Evolutionary conservation across 92 coral and sea anemone species (phyloP), one percentile per base, ranked within the genome.

Genomic region (Epizoanthus rinbou): DNA sequence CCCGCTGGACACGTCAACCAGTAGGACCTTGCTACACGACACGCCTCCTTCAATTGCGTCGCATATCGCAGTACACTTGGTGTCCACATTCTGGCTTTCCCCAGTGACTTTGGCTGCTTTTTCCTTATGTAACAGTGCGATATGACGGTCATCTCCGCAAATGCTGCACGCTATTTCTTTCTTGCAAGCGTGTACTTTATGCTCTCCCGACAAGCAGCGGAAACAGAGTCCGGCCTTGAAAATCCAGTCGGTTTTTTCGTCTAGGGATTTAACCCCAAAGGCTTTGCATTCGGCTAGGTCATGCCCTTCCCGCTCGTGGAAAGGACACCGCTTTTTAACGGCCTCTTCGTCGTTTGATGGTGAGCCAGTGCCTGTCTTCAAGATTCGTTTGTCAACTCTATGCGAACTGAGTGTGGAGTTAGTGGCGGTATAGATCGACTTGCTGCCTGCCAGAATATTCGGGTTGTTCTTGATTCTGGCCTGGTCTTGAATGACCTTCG

Each of bases 161-260:
- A 63, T 79, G 11, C 76, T 69, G 22, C 88, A 85, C 54, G 9
- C 24, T 50, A 85, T 41, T 57, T 79, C 41, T 37, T 67, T 56
- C 58, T 3, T 75, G 64, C 80, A 57, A 16, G 17, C 80, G 7
- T 7, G 25, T 16, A 47, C 50, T 54, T 57, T 54, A 22, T 83
- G 85, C 17, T 53, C 50, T 10, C 52, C 57, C 19, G 85, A 60
- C 21, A 85, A 33, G 72, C 92, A 91, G 53, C 89, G 92, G 64
- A 81, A 91, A 80, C 94, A 91, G 3, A 88, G 86, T 24, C 94
- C 88, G 21, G 89, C 91, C 53, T 80, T 53, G 54, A 7, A 52
- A 50, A 91, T 75, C 94, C 91, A 88, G 57, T 88, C 66, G 15
- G 85, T 88, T 37, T 56, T 85, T 53, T 91, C 87, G 24, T 60